These are phyloP conservation scores for Timema cristinae DNA, from an alignment of 2,888 invertebrate species.

Conservation along the genomic window DNA sequence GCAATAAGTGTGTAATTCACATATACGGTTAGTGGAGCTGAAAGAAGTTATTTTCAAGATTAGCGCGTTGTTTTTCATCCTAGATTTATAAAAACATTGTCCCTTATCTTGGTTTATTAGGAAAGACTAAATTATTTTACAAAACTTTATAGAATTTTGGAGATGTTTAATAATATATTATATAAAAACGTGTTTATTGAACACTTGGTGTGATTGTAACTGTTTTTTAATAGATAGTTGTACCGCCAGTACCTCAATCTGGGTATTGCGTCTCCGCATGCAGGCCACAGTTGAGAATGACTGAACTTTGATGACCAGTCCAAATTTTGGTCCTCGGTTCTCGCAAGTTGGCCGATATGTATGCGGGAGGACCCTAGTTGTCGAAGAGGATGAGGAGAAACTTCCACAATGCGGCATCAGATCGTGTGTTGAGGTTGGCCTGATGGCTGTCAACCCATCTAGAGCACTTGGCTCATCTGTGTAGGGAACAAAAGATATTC, in stretches of 20 bases:
- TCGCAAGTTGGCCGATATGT: slow-evolving; percentile 91
- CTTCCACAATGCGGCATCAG: slow-evolving; percentile 62
- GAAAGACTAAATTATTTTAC: too few relatives aligned
- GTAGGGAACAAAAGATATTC: too few relatives aligned
- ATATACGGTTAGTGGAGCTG: too few relatives aligned
- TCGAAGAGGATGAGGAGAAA: slow-evolving; percentile 75
- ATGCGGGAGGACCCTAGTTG: slow-evolving; percentile 84
- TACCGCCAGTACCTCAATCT: too few relatives aligned
- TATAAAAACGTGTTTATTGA: slow-evolving; percentile 3
- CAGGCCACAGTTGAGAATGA: slow-evolving; percentile 86
- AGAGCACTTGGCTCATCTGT: too few relatives aligned
- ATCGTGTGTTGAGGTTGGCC: slow-evolving; percentile 66
- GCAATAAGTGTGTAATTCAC: too few relatives aligned
- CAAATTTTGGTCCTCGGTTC: slow-evolving; percentile 94
- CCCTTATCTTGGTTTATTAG: too few relatives aligned
- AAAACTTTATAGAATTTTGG: neutral
- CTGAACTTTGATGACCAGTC: slow-evolving; percentile 91
- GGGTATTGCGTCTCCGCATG: slow-evolving; percentile 11
- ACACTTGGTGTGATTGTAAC: neutral
- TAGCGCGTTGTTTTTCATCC: too few relatives aligned
- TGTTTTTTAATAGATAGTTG: neutral
- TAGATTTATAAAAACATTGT: too few relatives aligned
- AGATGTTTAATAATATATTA: slow-evolving; percentile 2
- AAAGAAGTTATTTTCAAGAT: too few relatives aligned
- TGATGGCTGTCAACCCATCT: neutral